Conservation (phyloP, 2,888 invertebrate species). For the Catotricha subobsoleta region DNA sequence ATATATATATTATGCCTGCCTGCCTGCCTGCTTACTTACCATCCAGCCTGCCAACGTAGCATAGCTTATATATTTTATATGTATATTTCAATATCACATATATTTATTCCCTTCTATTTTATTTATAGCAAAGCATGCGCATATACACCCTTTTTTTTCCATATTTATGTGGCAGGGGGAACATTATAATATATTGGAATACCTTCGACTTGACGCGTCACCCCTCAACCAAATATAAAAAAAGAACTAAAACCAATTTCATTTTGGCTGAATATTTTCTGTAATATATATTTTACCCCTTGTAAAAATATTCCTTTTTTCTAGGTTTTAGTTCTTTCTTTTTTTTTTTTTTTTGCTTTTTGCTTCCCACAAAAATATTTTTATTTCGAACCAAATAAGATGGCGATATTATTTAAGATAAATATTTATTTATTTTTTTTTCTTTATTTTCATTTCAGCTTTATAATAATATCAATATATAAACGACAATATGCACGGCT, state of each 20-base stretch:
- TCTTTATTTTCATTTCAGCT: slow-evolving; percentile 1
- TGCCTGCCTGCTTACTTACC: too few species aligned
- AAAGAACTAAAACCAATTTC: too few species aligned
- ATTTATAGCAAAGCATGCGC: slow-evolving; percentile 2
- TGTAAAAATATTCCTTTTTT: background rate
- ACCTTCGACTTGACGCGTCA: slow-evolving; percentile 3
- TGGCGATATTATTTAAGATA: background rate
- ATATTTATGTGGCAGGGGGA: background rate
- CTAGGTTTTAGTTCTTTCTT: background rate
- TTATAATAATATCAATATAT: background rate
- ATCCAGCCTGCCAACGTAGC: too few species aligned
- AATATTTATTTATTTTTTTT: background rate
- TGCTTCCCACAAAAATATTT: background rate
- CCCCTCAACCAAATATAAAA: background rate
- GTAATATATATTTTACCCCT: too few species aligned
- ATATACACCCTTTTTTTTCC: slow-evolving; percentile 3
- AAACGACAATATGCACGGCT: slow-evolving; percentile 4
- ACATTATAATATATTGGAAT: background rate
- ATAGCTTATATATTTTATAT: too few species aligned
- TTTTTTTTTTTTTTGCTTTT: background rate
- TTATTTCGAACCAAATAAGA: background rate
- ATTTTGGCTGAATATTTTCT: too few species aligned
- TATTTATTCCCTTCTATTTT: background rate
- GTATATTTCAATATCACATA: background rate
- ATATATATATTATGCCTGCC: too few species aligned